A percentile compares a stretch with the other conserved stretches of the same genome.
phyloP scores from a whole-genome alignment of 2,888 invertebrate species.

The Eilema caniola region DNA sequence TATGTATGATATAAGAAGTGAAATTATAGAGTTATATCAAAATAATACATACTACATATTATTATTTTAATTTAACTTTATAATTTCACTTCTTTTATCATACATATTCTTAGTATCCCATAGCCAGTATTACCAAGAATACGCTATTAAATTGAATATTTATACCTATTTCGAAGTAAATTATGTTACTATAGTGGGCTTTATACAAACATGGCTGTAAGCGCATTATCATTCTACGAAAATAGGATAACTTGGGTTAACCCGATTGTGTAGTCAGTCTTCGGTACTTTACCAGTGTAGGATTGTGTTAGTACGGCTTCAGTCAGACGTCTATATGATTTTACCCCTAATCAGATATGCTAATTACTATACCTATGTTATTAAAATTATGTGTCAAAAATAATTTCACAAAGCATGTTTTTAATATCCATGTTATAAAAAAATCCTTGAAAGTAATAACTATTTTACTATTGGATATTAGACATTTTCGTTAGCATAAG shows the following conservation, averaged over 20 bases:
- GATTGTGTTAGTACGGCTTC: conserved; percentile 49
- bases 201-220: conserved; percentile 26
- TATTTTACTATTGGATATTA: too few relatives aligned
- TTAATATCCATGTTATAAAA: too few relatives aligned
- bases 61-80: too few relatives aligned
- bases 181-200: conserved; percentile 11
- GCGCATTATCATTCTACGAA: conserved; percentile 42
- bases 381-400: too few relatives aligned
- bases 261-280: conserved; percentile 53
- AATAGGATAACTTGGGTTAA: conserved; percentile 50
- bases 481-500: neutral
- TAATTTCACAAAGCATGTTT: too few relatives aligned
- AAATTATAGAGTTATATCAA: too few relatives aligned
- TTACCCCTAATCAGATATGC: conserved; percentile 28
- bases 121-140: neutral
- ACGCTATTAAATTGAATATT: neutral
- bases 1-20: too few relatives aligned
- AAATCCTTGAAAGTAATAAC: too few relatives aligned
- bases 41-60: too few relatives aligned
- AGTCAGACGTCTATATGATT: conserved; percentile 25
- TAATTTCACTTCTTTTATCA: too few relatives aligned
- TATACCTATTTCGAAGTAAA: conserved; percentile 13
- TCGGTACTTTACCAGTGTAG: conserved; percentile 37
- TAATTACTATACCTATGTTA: neutral
- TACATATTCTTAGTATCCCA: too few relatives aligned